Percentiles rank a stretch among this genome's conserved stretches.
These are phyloP conservation scores for Eudyptes chrysolophus DNA, from an alignment of 2,113 vertebrate genomes.

Conservation along the genomic window DNA sequence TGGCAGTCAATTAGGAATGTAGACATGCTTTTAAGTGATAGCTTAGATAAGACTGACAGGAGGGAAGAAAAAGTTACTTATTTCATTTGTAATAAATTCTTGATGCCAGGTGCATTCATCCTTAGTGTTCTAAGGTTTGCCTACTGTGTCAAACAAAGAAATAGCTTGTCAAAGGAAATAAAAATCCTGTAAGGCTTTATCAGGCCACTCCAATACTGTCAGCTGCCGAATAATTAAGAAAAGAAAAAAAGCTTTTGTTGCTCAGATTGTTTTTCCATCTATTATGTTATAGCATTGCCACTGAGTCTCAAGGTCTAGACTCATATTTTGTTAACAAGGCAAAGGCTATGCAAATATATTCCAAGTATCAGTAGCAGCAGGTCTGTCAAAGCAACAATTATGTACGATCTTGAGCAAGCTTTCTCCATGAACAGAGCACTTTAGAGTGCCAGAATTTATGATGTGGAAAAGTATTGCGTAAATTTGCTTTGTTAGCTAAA, in stretches of 20 bases:
- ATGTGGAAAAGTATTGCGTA: not conserved
- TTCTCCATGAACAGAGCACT: not conserved
- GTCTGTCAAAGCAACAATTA: conserved; percentile 11
- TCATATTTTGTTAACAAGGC: not conserved
- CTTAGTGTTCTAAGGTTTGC: not conserved
- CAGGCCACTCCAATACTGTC: not conserved
- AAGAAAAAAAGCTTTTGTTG: not conserved
- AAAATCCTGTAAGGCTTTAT: not conserved
- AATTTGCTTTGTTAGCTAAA: not conserved
- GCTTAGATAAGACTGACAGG: not conserved
- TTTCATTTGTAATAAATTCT: not conserved
- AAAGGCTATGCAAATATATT: conserved; percentile 20
- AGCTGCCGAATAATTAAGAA: not conserved
- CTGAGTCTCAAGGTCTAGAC: not conserved
- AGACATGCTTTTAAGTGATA: not conserved
- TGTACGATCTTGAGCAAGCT: not conserved
- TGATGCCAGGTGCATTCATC: not conserved
- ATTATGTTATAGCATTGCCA: not conserved
- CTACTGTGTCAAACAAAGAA: not conserved
- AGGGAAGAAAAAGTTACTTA: not conserved
- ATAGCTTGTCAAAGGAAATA: not conserved
- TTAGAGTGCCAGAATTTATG: not conserved
- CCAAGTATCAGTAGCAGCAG: not conserved
- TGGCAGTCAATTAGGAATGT: not conserved
- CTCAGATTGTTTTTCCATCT: not conserved